Conservation (phyloP, 2,888 invertebrate genomes). For the Pristionchus fissidentatus region DNA sequence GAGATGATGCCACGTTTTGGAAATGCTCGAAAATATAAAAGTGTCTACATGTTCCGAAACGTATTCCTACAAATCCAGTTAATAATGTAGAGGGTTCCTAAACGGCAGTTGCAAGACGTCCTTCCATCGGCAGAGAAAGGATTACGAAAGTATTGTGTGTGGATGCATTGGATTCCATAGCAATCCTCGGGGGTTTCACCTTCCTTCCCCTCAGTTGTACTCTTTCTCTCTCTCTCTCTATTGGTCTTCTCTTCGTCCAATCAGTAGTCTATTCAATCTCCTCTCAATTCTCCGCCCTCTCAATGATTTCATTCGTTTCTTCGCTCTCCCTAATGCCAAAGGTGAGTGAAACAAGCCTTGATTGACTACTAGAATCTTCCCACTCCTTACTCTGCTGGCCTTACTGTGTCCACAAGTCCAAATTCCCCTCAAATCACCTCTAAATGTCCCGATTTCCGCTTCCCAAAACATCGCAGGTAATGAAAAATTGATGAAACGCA, state of each 20-base stretch:
- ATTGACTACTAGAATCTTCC: not conserved
- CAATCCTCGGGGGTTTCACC: not conserved
- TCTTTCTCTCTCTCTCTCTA: not conserved
- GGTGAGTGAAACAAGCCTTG: not conserved
- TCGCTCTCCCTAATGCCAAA: not conserved
- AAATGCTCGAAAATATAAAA: too few species aligned
- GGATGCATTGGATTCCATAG: conserved; percentile 25
- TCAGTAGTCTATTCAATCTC: not conserved
- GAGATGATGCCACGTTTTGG: too few species aligned
- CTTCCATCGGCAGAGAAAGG: too few species aligned
- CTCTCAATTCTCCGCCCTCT: not conserved
- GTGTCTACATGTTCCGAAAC: too few species aligned
- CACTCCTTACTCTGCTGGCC: too few species aligned
- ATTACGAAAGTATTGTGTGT: conserved; percentile 15
- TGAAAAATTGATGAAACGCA: too few species aligned
- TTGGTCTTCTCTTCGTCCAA: not conserved
- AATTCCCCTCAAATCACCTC: too few species aligned
- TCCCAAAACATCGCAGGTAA: too few species aligned
- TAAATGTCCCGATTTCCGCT: too few species aligned
- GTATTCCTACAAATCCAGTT: too few species aligned
- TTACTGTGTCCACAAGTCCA: too few species aligned
- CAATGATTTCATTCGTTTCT: not conserved
- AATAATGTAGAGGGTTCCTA: too few species aligned
- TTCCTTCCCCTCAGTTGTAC: not conserved
- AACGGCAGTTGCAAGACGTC: not conserved